Conservation (phyloP, 1,140 invertebrate genomes). For the Formica exsecta region DNA sequence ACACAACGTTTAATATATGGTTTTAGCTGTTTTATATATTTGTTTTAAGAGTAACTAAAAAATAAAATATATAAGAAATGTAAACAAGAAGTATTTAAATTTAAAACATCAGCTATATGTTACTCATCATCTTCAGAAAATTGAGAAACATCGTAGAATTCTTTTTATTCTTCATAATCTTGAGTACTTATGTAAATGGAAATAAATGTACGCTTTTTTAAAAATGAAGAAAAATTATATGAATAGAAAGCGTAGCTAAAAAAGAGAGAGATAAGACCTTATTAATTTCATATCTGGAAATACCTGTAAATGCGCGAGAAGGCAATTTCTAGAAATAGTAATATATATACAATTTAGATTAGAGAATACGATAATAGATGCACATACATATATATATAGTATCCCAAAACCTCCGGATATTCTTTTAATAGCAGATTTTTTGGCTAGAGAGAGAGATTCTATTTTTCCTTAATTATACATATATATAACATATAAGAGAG, state of each 20-base stretch:
- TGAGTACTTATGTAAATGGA: not conserved
- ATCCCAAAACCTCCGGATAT: no score
- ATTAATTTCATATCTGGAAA: constrained; percentile 24
- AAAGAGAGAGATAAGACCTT: not conserved
- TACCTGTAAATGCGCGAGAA: not conserved
- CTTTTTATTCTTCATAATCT: not conserved
- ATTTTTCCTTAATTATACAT: no score
- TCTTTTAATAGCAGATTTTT: no score
- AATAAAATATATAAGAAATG: not conserved
- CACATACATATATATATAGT: no score
- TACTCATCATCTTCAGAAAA: not conserved
- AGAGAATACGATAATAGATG: not conserved
- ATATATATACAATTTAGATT: constrained; percentile 15
- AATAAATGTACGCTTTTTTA: not conserved
- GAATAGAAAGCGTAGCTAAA: not conserved
- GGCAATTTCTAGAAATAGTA: constrained; percentile 13
- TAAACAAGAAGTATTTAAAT: not conserved
- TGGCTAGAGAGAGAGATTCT: no score
- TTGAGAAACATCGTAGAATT: not conserved
- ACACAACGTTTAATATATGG: not conserved
- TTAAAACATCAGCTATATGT: not conserved
- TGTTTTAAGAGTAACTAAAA: not conserved
- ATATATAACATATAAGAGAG: not conserved
- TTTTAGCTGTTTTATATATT: no score
- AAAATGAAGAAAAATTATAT: not conserved